Evolutionary conservation across 2,888 invertebrate genomes (phyloP), one percentile per base, ranked within the genome.

Genomic region (Eupithecia centaureata): DNA sequence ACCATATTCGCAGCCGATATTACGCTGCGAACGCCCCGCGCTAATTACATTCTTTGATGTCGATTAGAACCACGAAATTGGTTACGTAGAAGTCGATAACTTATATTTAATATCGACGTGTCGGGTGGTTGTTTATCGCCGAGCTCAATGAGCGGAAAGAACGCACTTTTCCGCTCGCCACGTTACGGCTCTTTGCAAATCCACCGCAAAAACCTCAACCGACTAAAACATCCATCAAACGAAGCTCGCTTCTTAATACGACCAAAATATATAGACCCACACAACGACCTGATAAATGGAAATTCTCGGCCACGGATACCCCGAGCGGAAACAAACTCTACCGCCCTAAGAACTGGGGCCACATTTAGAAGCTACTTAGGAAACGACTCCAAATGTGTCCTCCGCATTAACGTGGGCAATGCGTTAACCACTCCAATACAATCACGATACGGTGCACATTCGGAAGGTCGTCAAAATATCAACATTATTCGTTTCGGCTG

Each of bases 401-500:
- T 85, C 85, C 81, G 83, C 82, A 82, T 83, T 83, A 82, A 82
- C 76, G 78, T 77, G 76, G 79, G 79, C 86, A 84, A 84, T 82
- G 84, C 83, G 84, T 88, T 88, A 88, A 84, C 86, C 84, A 89
- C 89, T 86, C 80, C 83, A 88, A 82, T 78, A 76, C 82, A 77
- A 84, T 85, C 80, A 81, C 76, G 79, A 85, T 90, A 91, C 86
- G 89, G 91, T 86, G 82, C 84, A 92, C 79, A 87, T 89, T 91
- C 81, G 84, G 80, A 82, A 81, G 82, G 78, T 86, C 82, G 79
- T 82, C 83, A 82, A 84, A 87, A 86, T 85, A 89, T 88, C 86
- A 89, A 90, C 90, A 89, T 87, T 88, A 86, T 87, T 85, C 83
- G 83, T 83, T 88, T 88, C 85, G 85, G 84, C 86, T 85, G 83